These are phyloP conservation scores for Scalopus aquaticus DNA, from an alignment of 2,113 vertebrate species.

Conservation along the genomic window DNA sequence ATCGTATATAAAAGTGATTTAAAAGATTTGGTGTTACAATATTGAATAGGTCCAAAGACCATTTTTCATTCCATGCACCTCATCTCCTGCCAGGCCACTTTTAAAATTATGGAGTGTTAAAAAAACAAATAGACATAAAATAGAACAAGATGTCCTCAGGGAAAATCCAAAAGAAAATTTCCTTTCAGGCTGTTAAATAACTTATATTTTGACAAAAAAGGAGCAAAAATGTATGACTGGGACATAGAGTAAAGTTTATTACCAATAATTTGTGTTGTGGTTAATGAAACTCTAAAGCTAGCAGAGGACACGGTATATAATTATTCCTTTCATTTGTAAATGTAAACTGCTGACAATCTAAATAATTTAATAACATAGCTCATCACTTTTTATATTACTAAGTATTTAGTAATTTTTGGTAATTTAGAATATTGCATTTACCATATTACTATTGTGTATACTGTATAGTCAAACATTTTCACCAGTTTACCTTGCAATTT, in stretches of 20 bases:
- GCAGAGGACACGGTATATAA: neutral
- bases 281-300: neutral
- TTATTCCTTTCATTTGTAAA: neutral
- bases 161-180: constrained; percentile 38
- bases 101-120: constrained; percentile 44
- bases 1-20: constrained; percentile 21
- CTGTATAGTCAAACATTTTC: neutral
- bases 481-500: neutral
- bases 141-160: constrained; percentile 8
- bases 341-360: neutral
- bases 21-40: constrained; percentile 36
- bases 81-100: constrained; percentile 41
- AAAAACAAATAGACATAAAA: constrained; percentile 59
- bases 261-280: neutral
- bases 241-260: neutral
- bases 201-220: neutral
- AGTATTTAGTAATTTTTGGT: neutral
- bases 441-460: neutral
- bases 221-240: neutral
- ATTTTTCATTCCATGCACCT: constrained; percentile 25
- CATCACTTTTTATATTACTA: neutral
- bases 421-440: neutral
- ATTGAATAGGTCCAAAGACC: neutral
- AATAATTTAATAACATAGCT: neutral
- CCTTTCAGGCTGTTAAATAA: neutral